Percentiles rank a stretch among this genome's conserved stretches.
Evolutionary conservation across 1,140 invertebrate genomes (phyloP).

Genomic region (silkworm (Bombyx mori)): ASM3026992v2 NC_085119.1:13785001-13785500

Average conservation of each 20-base stretch:
- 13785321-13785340: conserved; percentile 57
- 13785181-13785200: conserved; percentile 36
- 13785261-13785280: conserved; percentile 61
- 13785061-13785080: background rate
- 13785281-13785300: conserved; percentile 62
- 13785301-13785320: conserved; percentile 55
- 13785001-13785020: background rate
- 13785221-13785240: conserved; percentile 53
- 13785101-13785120: conserved; percentile 21
- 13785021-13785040: conserved; percentile 1
- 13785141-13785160: conserved; percentile 48
- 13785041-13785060: conserved; percentile 1
- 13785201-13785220: conserved; percentile 15
- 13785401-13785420: conserved; percentile 20
- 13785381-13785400: conserved; percentile 27
- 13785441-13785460: conserved; percentile 63
- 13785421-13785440: conserved; percentile 60
- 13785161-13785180: conserved; percentile 44
- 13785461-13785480: conserved; percentile 64
- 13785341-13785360: conserved; percentile 18
- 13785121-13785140: conserved; percentile 52
- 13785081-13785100: conserved; percentile 12
- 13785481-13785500: conserved; percentile 62
- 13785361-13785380: conserved; percentile 34
- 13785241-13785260: conserved; percentile 54